Conservation (phyloP, 2,888 invertebrate species). For the Drosophila subsilvestris region DNA sequence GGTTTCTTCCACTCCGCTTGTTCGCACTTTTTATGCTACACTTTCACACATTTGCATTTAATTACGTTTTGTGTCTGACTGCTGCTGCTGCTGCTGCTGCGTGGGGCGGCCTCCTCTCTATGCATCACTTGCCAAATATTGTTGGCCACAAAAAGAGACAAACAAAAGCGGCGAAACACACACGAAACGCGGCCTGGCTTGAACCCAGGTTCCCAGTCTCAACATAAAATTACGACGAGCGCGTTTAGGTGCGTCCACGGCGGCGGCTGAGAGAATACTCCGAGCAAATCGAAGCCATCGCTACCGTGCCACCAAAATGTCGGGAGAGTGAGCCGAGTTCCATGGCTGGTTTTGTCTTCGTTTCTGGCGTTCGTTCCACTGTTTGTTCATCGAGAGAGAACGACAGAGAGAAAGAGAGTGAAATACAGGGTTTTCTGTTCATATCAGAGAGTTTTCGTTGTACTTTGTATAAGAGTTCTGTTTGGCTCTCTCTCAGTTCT, state of each 20-base stretch:
- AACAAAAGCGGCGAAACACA: conserved; percentile 37
- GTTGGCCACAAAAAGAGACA: conserved; percentile 50
- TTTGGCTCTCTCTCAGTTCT: neutral
- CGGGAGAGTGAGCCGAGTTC: conserved; percentile 2
- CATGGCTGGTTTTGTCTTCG: conserved; percentile 14
- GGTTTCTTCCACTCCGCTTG: conserved; percentile 23
- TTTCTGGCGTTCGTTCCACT: conserved; percentile 14
- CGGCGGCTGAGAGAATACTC: conserved; percentile 32
- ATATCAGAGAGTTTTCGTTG: conserved; percentile 23
- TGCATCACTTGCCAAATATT: conserved; percentile 67
- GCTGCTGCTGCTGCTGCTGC: conserved; percentile 45
- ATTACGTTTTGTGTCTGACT: conserved; percentile 59
- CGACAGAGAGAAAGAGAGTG: neutral
- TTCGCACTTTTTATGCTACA: conserved; percentile 52
- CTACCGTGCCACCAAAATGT: neutral
- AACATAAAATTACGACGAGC: conserved; percentile 23
- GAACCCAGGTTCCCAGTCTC: conserved; percentile 1
- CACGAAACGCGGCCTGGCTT: conserved; percentile 40
- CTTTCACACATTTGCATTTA: conserved; percentile 77
- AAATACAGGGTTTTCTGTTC: conserved; percentile 21
- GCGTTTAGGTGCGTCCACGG: conserved; percentile 22
- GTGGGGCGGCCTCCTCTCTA: conserved; percentile 37
- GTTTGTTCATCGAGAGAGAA: neutral
- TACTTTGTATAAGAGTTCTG: conserved; percentile 3
- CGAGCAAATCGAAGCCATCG: conserved; percentile 3